Evolutionary conservation across 1,140 invertebrate genomes (phyloP).

Genomic region (Psix sp.): DNA sequence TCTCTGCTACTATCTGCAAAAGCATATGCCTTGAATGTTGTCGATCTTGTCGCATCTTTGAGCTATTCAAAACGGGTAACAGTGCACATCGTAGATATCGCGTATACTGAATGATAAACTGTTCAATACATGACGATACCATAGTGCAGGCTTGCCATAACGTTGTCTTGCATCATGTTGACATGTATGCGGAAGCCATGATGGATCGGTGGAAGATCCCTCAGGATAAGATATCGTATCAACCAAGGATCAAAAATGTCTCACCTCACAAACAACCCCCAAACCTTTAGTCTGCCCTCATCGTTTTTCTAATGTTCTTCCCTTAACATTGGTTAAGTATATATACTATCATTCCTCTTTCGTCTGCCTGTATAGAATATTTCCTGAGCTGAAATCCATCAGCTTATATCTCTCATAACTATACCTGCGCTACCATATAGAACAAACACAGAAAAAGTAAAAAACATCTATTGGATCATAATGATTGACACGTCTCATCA

Average conservation of each 20-base stretch:
- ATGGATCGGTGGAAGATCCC: constrained; percentile 74
- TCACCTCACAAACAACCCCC: constrained; percentile 60
- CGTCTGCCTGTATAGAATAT: constrained; percentile 60
- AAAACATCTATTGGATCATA: constrained; percentile 47
- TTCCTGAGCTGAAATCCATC: constrained; percentile 41
- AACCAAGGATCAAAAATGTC: constrained; percentile 69
- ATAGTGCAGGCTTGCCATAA: constrained; percentile 32
- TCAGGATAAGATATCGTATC: constrained; percentile 72
- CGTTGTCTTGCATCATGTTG: constrained; percentile 44
- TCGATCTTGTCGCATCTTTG: constrained; percentile 13
- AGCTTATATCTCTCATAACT: constrained; percentile 25
- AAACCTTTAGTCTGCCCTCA: constrained; percentile 30
- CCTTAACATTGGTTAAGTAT: constrained; percentile 50
- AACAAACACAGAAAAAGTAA: constrained; percentile 25
- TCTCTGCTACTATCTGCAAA: too few relatives aligned
- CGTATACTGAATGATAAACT: constrained; percentile 42
- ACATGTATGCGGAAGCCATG: constrained; percentile 60
- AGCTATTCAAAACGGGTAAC: constrained; percentile 63
- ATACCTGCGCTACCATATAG: constrained; percentile 25
- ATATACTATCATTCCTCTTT: constrained; percentile 59
- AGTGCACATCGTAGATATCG: constrained; percentile 54
- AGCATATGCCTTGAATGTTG: too few relatives aligned
- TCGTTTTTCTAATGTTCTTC: constrained; percentile 42
- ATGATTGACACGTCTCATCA: constrained; percentile 56
- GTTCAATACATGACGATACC: constrained; percentile 47